These are phyloP conservation scores for Prionace glauca DNA, from an alignment of 2,797 vertebrate genomes.

Conservation along the genomic window DNA sequence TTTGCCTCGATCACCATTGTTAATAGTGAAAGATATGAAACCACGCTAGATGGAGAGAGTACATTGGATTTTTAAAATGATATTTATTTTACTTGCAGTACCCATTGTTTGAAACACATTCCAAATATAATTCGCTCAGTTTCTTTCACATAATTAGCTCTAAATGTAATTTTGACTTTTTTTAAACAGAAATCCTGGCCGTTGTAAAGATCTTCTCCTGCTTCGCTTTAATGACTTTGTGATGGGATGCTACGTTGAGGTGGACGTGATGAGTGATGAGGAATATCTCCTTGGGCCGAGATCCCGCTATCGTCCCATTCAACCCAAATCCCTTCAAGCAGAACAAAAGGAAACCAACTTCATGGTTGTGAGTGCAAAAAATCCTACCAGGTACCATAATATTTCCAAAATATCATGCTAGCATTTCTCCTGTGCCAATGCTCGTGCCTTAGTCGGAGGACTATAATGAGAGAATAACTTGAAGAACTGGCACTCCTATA, in stretches of 20 bases:
- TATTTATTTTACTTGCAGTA: not conserved
- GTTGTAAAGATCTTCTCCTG: conserved; percentile 75
- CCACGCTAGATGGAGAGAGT: not conserved
- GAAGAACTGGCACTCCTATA: not conserved
- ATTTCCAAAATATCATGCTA: not conserved
- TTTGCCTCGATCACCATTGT: not conserved
- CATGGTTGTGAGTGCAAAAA: conserved; percentile 49
- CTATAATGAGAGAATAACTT: not conserved
- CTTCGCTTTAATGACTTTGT: conserved; percentile 79
- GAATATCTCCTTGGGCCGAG: conserved; percentile 64
- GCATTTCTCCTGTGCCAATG: not conserved
- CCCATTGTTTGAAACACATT: not conserved
- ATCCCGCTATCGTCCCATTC: conserved; percentile 56
- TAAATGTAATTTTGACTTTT: conserved; percentile 3
- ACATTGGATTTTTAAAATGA: not conserved
- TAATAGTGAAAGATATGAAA: not conserved
- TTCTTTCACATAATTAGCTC: conserved; percentile 11
- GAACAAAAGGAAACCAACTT: conserved; percentile 43
- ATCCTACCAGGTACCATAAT: conserved; percentile 50
- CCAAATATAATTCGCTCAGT: not conserved
- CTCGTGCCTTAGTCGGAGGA: not conserved
- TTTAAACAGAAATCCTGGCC: conserved; percentile 66
- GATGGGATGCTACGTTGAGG: conserved; percentile 74
- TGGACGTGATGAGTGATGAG: conserved; percentile 62
- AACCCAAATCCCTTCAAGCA: conserved; percentile 37